Percentiles rank a stretch among this genome's conserved stretches.
phyloP scores from a whole-genome alignment of 2,797 vertebrate genomes.

The Phoeniculus purpureus region DNA sequence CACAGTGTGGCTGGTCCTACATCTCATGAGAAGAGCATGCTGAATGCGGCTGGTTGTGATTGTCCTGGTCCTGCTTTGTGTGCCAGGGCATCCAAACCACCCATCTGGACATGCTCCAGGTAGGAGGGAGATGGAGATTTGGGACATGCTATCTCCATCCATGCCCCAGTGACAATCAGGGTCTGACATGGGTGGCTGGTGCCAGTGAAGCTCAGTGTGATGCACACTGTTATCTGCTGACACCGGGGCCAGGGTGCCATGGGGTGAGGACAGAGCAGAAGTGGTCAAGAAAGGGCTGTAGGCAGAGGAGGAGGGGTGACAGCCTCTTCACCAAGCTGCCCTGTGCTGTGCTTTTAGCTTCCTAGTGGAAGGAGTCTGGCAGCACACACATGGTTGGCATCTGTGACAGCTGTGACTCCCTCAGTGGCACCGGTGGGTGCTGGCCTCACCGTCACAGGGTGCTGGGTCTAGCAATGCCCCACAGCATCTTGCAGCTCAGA shows the following conservation, averaged over 20 bases:
- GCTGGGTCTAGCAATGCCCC: neutral
- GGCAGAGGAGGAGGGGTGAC: neutral
- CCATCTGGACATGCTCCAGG: too few species aligned
- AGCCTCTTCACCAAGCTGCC: neutral
- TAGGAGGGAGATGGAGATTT: neutral
- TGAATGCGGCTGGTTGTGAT: too few species aligned
- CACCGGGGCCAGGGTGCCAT: too few species aligned
- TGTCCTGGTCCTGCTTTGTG: neutral
- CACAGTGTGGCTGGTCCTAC: neutral
- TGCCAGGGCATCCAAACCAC: neutral
- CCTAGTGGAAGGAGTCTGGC: too few species aligned
- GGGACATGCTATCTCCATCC: neutral
- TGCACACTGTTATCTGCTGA: too few species aligned
- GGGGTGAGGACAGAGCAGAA: too few species aligned
- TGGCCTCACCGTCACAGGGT: accelerated
- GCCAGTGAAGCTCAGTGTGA: too few species aligned
- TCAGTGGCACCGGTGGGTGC: accelerated
- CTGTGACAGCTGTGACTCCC: neutral
- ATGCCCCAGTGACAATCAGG: neutral
- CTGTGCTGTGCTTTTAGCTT: too few species aligned
- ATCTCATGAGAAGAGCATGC: neutral
- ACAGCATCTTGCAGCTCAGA: neutral
- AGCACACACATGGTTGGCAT: too few species aligned
- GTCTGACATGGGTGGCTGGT: too few species aligned
- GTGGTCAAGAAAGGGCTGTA: too few species aligned